Evolutionary conservation across 2,888 invertebrate genomes (phyloP).

Genomic region (Hydraecia micacea): DNA sequence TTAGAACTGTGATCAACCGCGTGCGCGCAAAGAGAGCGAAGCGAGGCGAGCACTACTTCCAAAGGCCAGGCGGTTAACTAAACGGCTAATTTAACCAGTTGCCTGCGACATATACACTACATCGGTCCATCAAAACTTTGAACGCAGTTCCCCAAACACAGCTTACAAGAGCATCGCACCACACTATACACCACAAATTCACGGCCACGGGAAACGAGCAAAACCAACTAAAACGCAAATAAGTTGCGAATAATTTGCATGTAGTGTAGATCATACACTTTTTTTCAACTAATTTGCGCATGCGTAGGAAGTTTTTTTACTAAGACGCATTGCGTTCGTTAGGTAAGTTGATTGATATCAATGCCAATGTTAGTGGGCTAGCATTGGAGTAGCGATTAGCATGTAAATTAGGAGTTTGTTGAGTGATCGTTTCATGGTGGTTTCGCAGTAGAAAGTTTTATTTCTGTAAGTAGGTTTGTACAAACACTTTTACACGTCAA

Average conservation of each 20-base stretch:
- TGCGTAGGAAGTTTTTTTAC: conserved; percentile 40
- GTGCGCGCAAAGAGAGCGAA: too few species aligned
- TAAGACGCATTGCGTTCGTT: conserved; percentile 48
- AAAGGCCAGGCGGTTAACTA: too few species aligned
- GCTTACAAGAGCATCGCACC: neutral
- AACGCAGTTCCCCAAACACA: neutral
- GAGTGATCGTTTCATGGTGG: neutral
- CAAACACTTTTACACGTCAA: too few species aligned
- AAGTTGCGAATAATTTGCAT: conserved; percentile 52
- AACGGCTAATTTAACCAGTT: too few species aligned
- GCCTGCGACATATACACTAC: too few species aligned
- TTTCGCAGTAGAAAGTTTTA: too few species aligned
- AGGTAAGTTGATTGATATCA: conserved; percentile 31
- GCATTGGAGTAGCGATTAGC: conserved; percentile 28
- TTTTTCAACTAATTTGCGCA: conserved; percentile 46
- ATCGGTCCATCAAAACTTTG: too few species aligned
- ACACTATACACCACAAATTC: conserved; percentile 25
- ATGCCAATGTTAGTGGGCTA: conserved; percentile 48
- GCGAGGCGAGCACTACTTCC: too few species aligned
- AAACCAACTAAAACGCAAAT: conserved; percentile 15
- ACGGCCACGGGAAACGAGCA: conserved; percentile 21
- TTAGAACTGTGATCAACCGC: too few species aligned
- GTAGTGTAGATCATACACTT: conserved; percentile 37
- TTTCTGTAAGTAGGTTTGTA: neutral
- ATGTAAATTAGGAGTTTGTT: conserved; percentile 25